Conservation (phyloP, 2,797 vertebrate genomes). For the Hyperoplus immaculatus region DNA sequence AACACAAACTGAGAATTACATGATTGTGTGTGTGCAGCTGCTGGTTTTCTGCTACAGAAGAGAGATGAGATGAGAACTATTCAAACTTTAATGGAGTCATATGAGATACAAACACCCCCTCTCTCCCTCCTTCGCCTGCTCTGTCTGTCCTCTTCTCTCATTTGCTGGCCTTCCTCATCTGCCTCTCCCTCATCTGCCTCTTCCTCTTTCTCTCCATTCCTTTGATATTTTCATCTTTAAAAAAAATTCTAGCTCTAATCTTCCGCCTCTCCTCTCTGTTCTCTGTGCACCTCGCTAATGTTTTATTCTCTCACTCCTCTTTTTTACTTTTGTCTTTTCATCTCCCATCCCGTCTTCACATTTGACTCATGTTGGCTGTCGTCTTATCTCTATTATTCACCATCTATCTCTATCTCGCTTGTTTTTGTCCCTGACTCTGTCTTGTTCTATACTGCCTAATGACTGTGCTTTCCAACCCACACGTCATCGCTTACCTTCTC, state of each 20-base stretch:
- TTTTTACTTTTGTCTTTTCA: slow-evolving; percentile 45
- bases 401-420: slow-evolving; percentile 40
- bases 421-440: slow-evolving; percentile 26
- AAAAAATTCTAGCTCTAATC: slow-evolving; percentile 10
- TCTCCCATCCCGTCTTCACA: slow-evolving; percentile 33
- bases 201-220: slow-evolving; percentile 13
- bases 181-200: not conserved
- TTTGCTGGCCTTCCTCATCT: slow-evolving; percentile 48
- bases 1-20: slow-evolving; percentile 5
- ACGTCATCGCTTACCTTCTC: not conserved
- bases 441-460: slow-evolving; percentile 30
- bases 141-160: slow-evolving; percentile 28
- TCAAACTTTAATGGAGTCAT: slow-evolving; percentile 67
- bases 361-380: slow-evolving; percentile 49
- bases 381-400: slow-evolving; percentile 47
- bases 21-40: slow-evolving; percentile 31
- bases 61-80: slow-evolving; percentile 56
- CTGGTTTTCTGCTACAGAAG: slow-evolving; percentile 33
- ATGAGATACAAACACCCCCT: slow-evolving; percentile 55
- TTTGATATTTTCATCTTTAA: slow-evolving; percentile 55
- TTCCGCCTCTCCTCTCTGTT: slow-evolving; percentile 30
- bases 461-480: slow-evolving; percentile 13
- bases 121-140: slow-evolving; percentile 13
- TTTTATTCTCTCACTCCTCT: slow-evolving; percentile 51
- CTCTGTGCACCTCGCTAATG: slow-evolving; percentile 33